Conservation (phyloP, 2,113 vertebrate species). For the Turdus rufiventris region DNA sequence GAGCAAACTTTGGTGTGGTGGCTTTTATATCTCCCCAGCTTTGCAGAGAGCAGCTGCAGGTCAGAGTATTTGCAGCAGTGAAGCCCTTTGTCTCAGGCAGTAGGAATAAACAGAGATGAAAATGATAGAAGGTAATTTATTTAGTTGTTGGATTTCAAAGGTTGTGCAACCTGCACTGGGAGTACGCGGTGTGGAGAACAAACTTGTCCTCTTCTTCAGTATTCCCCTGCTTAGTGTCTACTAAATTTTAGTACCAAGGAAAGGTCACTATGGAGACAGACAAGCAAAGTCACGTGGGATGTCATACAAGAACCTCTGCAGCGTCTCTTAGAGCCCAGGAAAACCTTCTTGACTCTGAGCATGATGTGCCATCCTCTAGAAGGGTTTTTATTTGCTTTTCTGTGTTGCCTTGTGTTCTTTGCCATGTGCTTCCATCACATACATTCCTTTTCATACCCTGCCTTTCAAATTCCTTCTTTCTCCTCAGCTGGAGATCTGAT, state of each 20-base stretch:
- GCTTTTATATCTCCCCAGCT: not conserved
- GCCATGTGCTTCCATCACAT: not conserved
- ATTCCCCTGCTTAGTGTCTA: not conserved
- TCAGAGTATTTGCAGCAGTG: not conserved
- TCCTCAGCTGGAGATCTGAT: not conserved
- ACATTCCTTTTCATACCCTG: not conserved
- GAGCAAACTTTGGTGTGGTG: not conserved
- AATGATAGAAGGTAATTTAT: not conserved
- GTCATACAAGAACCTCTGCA: not conserved
- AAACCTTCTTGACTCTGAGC: not conserved
- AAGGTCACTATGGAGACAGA: not conserved
- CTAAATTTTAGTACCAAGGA: not conserved
- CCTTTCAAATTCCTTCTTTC: not conserved
- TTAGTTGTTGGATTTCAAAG: not conserved
- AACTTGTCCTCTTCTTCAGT: not conserved
- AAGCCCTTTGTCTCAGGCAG: not conserved
- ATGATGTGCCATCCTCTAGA: not conserved
- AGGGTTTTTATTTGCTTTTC: not conserved
- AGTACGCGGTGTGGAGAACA: accelerated
- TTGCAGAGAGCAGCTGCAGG: not conserved
- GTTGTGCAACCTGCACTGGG: not conserved
- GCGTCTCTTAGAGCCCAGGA: not conserved
- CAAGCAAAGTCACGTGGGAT: accelerated
- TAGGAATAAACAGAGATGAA: constrained; percentile 9
- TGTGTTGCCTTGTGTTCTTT: not conserved